A percentile compares a stretch with the other conserved stretches of the same genome.
Conservation (phyloP, 2,797 vertebrate species). For the Delichon dasypus region DNA sequence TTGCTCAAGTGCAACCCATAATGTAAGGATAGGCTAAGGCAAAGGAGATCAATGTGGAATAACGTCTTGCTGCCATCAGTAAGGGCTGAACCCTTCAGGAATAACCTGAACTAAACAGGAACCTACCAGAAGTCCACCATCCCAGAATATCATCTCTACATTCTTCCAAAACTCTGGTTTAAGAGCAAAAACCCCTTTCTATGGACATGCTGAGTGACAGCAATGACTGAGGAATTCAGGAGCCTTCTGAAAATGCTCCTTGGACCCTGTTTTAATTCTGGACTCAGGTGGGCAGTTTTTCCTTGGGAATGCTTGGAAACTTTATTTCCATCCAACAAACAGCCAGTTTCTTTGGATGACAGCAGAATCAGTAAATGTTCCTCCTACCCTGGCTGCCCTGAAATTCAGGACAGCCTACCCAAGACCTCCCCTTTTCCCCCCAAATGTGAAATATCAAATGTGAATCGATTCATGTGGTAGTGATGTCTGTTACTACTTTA, state of each 20-base stretch:
- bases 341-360: background rate
- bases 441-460: background rate
- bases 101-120: background rate
- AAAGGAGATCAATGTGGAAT: background rate
- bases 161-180: background rate
- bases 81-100: background rate
- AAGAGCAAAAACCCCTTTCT: background rate
- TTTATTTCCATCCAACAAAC: background rate
- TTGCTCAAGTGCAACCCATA: background rate
- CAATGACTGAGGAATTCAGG: background rate
- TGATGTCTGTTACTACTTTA: background rate
- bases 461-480: background rate
- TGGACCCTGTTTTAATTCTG: background rate
- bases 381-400: background rate
- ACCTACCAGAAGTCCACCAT: background rate
- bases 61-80: background rate
- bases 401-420: background rate
- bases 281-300: background rate
- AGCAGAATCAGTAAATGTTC: background rate
- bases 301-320: background rate
- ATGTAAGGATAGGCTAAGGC: background rate
- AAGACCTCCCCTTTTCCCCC: fast-evolving
- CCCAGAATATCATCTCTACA: background rate
- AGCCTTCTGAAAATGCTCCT: background rate
- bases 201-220: background rate